phyloP scores from a whole-genome alignment of 2,113 vertebrate genomes.

The Stomatorhinus ivindoensis region DNA sequence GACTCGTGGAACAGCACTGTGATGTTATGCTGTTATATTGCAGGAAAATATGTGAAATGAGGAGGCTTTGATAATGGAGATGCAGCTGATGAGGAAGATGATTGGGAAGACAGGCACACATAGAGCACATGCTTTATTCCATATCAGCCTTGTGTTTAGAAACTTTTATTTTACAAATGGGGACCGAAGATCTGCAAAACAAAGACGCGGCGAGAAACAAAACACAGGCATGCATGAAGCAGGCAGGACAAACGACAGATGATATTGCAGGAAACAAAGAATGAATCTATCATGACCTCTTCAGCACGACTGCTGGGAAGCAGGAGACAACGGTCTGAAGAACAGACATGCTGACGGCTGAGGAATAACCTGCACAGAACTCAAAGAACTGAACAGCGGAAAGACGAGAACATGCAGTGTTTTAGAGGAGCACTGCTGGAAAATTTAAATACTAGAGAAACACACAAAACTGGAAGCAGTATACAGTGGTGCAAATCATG shows the following conservation, averaged over 20 bases:
- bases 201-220: neutral
- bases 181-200: conserved; percentile 25
- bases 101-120: conserved; percentile 20
- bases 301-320: neutral
- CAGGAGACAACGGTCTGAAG: neutral
- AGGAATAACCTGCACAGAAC: neutral
- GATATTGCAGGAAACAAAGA: conserved; percentile 11
- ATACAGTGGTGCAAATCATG: neutral
- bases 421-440: neutral
- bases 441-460: neutral
- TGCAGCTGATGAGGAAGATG: neutral
- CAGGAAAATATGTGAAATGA: neutral
- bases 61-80: neutral
- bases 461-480: neutral
- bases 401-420: neutral
- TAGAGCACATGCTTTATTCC: conserved; percentile 36
- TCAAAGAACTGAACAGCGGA: neutral
- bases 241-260: conserved; percentile 13
- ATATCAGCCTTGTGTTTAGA: conserved; percentile 9
- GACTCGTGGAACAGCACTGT: neutral
- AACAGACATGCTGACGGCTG: neutral
- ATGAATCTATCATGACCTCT: neutral
- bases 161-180: conserved; percentile 22
- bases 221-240: conserved; percentile 21
- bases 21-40: neutral